Evolutionary conservation across 2,888 invertebrate genomes (phyloP).

Genomic region (Ochropleura leucogaster): DNA sequence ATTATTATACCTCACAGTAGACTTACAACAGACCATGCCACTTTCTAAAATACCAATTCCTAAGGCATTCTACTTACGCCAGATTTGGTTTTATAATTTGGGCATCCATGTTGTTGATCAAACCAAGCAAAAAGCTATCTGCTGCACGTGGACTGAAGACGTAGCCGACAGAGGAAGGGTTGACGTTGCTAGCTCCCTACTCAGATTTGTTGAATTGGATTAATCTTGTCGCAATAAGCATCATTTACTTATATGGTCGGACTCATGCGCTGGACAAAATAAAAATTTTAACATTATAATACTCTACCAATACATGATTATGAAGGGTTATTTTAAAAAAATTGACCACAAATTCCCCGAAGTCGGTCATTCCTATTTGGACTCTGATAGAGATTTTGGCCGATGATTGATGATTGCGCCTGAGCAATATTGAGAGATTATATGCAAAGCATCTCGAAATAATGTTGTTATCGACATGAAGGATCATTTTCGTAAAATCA

Average conservation of each 20-base stretch:
- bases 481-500: constrained; percentile 37
- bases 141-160: constrained; percentile 56
- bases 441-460: constrained; percentile 35
- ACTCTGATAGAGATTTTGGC: constrained; percentile 73
- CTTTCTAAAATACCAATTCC: constrained; percentile 6
- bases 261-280: constrained; percentile 56
- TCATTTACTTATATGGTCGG: constrained; percentile 55
- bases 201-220: constrained; percentile 51
- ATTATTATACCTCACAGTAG: constrained; percentile 25
- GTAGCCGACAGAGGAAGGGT: constrained; percentile 42
- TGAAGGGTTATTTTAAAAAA: constrained; percentile 65
- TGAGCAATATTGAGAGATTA: constrained; percentile 67
- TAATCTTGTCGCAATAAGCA: constrained; percentile 42
- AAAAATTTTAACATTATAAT: constrained; percentile 57
- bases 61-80: constrained; percentile 50
- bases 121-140: constrained; percentile 52
- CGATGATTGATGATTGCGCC: too few species aligned
- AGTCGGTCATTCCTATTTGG: constrained; percentile 71
- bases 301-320: constrained; percentile 44
- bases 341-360: constrained; percentile 73
- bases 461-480: constrained; percentile 50
- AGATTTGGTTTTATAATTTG: constrained; percentile 48
- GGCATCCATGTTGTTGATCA: constrained; percentile 49
- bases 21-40: constrained; percentile 39
- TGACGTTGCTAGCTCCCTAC: constrained; percentile 40